Base-by-base conservation (phyloP, 2,113 vertebrate species). In the Actenoides hombroni region DNA sequence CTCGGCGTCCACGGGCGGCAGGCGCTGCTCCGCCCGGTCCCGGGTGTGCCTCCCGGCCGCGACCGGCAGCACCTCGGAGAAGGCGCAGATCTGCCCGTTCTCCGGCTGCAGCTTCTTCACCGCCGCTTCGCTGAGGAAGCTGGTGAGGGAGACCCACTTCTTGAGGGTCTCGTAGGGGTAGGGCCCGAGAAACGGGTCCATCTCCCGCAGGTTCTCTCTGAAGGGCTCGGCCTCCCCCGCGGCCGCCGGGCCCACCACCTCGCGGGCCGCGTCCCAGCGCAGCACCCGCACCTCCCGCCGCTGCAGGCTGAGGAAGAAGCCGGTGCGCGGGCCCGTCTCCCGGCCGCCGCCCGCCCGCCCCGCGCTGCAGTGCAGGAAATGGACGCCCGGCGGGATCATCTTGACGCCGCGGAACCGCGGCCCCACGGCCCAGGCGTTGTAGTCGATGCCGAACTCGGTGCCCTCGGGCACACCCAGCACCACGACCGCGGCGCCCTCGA, bases 381-480 rank as follows among this genome's bases (percentile, higher is more conserved):
- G 99, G 29, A 99, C 94, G 13, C 99, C 99, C 3, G 99, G 99
- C 1, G 99, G 99, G 61, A 99, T 98, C 99, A 99, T 99, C 98
- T 99, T 99, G 51, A 99, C 98, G 1, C 99, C 99, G 40, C 98
- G 98, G 96, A 99, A 99, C 39, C 98, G 98, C 37, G 99, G 99
- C 8, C 99, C 99, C 76, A 99, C 98, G 60, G 98, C 97, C 99
- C 99, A 99, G 33, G 96, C 98, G 96, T 99, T 99, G 90, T 98
- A 99, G 92, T 99, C 99, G 46, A 99, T 99, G 48, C 99, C 99
- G 87, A 99, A 98, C 96, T 99, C 99, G 25, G 99, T 99, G 37
- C 99, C 99, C 88, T 97, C 98, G 37, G 99, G 99, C 44, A 99
- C 98, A 7, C 98, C 99, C 54, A 99, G 95, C 83, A 99, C 96